Base-by-base conservation (phyloP, 2,797 vertebrate genomes). In the Phalloptychus januarius region DNA sequence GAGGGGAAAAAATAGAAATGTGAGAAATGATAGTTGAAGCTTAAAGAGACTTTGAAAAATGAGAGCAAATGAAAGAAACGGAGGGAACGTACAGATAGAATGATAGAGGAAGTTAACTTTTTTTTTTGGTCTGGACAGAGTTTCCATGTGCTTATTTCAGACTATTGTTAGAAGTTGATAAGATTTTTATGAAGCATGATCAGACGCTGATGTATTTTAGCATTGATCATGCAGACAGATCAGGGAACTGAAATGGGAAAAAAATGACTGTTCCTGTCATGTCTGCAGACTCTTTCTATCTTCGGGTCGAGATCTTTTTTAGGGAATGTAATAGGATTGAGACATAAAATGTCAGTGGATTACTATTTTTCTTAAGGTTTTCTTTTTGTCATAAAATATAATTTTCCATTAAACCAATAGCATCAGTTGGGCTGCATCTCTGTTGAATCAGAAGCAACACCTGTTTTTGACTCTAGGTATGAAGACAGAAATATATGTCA, bases 141-240 rank as follows among this genome's bases (percentile, higher is more conserved):
- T 87, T 87, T 85, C 83, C 69, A 44, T 78, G 77, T 63, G 84
- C 87, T 88, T 81, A 79, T 90, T 88, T 85, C 76, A 77, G 75
- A 92, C 92, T 95, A 95, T 94, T 93, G 93, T 95, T 95, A 93
- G 92, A 93, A 90, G 87, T 90, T 88, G 89, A 94, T 95, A 90
- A 92, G 92, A 93, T 91, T 94, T 95, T 95, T 86, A 95, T 94
- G 93, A 94, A 91, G 92, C 90, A 50, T 80, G 91, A 91, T 93
- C 85, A 85, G 90, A 92, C 90, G 2, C 90, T 95, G 94, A 96
- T 94, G 84, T 88, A 93, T 92, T 88, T 89, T 80, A 63, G 86
- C 81, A 94, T 95, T 89, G 88, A 93, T 94, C 93, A 94, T 78
- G 77, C 71, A 75, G 93, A 92, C 90, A 83, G 91, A 87, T 85